These are phyloP conservation scores for Sepioteuthis lessoniana DNA, from an alignment of 2,888 invertebrate species.

Conservation along the genomic window DNA sequence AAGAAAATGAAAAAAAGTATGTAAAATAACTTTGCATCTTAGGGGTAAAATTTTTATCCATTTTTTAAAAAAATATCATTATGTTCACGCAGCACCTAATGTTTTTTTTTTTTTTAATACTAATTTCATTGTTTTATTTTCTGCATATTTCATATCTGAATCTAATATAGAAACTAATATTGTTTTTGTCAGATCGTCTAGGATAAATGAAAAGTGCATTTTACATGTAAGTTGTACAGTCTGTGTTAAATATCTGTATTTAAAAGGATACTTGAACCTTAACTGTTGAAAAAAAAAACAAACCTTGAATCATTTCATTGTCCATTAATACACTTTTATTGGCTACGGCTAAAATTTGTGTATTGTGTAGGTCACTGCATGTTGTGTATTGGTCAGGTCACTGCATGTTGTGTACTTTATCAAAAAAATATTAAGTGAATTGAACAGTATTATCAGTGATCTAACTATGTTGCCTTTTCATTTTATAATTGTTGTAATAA, in stretches of 20 bases:
- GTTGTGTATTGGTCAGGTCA: constrained; percentile 33
- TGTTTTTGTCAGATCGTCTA: constrained; percentile 14
- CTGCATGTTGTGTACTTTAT: constrained; percentile 33
- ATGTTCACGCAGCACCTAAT: background rate
- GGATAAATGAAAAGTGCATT: constrained; percentile 10
- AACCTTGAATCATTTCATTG: background rate
- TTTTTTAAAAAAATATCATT: background rate
- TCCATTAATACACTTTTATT: background rate
- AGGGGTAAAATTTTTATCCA: too few species aligned
- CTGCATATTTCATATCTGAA: constrained; percentile 8
- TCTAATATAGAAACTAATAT: constrained; percentile 8
- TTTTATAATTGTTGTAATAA: background rate
- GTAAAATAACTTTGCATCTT: too few species aligned
- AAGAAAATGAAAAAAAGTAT: too few species aligned
- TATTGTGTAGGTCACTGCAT: constrained; percentile 33
- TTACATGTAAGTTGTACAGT: constrained; percentile 33
- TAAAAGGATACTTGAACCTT: constrained; percentile 6
- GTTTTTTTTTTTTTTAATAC: background rate
- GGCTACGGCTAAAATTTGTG: background rate
- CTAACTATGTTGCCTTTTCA: constrained; percentile 17
- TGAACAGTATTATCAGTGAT: constrained; percentile 20
- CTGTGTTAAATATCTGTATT: constrained; percentile 33
- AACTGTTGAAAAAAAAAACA: background rate
- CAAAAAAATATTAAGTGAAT: background rate
- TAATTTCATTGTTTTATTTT: background rate